These are phyloP conservation scores for Cactoblastis cactorum DNA, from an alignment of 2,888 invertebrate genomes.

Conservation along the genomic window DNA sequence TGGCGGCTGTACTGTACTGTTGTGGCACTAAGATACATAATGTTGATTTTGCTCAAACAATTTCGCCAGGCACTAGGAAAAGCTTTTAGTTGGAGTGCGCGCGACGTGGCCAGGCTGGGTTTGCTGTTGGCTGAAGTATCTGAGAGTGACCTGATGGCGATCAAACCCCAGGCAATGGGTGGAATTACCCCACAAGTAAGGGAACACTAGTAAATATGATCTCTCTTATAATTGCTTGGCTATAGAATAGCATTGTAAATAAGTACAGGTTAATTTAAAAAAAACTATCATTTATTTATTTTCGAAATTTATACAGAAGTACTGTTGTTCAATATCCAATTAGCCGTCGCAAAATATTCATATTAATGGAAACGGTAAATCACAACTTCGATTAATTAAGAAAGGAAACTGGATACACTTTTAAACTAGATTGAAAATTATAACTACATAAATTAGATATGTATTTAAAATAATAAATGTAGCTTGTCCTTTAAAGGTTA, in stretches of 20 bases:
- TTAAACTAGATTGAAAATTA: neutral
- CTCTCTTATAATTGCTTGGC: neutral
- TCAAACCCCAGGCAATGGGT: slow-evolving; percentile 59
- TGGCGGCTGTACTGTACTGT: neutral
- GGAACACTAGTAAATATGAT: neutral
- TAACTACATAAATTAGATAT: no score
- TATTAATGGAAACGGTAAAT: no score
- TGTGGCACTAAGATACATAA: neutral
- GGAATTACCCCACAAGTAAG: slow-evolving; percentile 60
- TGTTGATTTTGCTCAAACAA: slow-evolving; percentile 23
- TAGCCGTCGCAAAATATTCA: no score
- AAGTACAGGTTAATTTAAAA: no score
- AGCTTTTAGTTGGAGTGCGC: slow-evolving; percentile 64
- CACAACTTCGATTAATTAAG: no score
- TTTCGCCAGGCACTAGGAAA: slow-evolving; percentile 58
- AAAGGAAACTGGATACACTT: no score
- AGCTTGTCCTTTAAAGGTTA: slow-evolving; percentile 41
- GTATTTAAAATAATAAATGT: no score
- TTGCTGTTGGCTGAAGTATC: slow-evolving; percentile 57
- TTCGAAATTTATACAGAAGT: no score
- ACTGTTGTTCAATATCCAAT: no score
- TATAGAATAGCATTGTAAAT: no score
- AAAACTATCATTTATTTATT: no score
- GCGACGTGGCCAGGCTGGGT: slow-evolving; percentile 61
- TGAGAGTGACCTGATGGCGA: slow-evolving; percentile 46